phyloP scores from a whole-genome alignment of 2,797 vertebrate species.

The Xiphorhynchus erythropygius region DNA sequence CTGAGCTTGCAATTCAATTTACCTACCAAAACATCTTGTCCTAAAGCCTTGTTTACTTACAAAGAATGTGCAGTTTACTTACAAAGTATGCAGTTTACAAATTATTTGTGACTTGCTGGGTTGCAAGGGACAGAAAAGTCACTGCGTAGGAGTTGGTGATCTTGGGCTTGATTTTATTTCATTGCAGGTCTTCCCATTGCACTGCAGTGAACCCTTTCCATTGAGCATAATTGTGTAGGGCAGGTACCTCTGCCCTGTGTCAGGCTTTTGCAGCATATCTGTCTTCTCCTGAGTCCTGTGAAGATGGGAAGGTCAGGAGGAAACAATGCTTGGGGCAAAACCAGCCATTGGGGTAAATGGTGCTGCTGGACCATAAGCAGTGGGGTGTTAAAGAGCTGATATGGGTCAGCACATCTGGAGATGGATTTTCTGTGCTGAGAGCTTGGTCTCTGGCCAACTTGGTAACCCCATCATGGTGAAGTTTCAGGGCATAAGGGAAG shows the following conservation, averaged over 20 bases:
- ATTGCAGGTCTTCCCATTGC: background rate
- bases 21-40: background rate
- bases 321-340: background rate
- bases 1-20: background rate
- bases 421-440: background rate
- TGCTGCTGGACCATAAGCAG: background rate
- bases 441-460: background rate
- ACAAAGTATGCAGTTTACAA: background rate
- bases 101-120: background rate
- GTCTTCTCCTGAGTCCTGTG: background rate
- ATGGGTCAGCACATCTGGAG: background rate
- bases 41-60: background rate
- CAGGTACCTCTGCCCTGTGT: background rate
- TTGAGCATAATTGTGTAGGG: background rate
- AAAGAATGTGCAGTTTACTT: accelerated
- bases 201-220: background rate
- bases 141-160: background rate
- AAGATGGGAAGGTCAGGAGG: background rate
- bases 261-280: background rate
- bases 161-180: background rate
- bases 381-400: background rate
- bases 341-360: background rate
- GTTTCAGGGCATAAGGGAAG: accelerated
- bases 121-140: background rate
- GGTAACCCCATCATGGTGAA: accelerated